Evolutionary conservation across 2,888 invertebrate genomes (phyloP).

Genomic region (Ectemnius cavifrons): DNA sequence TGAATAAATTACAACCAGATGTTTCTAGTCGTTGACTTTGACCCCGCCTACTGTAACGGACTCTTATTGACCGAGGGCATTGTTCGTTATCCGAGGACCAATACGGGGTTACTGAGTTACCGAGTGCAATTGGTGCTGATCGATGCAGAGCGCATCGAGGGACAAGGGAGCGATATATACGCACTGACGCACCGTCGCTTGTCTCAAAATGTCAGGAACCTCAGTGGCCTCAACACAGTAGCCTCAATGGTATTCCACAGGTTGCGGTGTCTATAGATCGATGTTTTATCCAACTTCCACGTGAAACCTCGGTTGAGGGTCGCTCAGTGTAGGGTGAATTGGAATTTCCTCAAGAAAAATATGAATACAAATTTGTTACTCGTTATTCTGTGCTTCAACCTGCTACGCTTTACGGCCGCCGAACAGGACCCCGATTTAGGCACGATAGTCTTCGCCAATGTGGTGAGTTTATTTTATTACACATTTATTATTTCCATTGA

Average conservation of each 20-base stretch:
- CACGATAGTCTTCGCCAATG: slow-evolving; percentile 69
- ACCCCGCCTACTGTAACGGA: too few relatives aligned
- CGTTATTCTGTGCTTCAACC: slow-evolving; percentile 12
- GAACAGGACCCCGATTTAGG: slow-evolving; percentile 59
- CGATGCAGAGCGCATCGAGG: too few relatives aligned
- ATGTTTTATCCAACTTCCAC: slow-evolving; percentile 31
- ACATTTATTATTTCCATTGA: not conserved
- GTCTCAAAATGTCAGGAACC: slow-evolving; percentile 12
- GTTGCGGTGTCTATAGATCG: slow-evolving; percentile 44
- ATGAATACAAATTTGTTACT: slow-evolving; percentile 29
- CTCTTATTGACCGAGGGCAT: too few relatives aligned
- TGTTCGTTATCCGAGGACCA: too few relatives aligned
- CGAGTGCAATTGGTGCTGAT: too few relatives aligned
- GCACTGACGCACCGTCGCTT: too few relatives aligned
- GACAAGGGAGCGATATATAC: too few relatives aligned
- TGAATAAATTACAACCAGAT: too few relatives aligned
- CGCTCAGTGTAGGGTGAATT: slow-evolving; percentile 8
- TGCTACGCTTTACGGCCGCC: slow-evolving; percentile 16
- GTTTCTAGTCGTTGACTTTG: too few relatives aligned
- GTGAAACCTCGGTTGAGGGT: slow-evolving; percentile 21
- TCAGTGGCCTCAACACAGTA: not conserved
- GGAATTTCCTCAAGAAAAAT: not conserved
- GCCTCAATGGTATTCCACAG: slow-evolving; percentile 49
- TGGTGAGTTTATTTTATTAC: slow-evolving; percentile 66
- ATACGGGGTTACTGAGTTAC: too few relatives aligned